Evolutionary conservation across 1,140 invertebrate species (phyloP).

Genomic region (Lamellibrachia luymesi): DNA sequence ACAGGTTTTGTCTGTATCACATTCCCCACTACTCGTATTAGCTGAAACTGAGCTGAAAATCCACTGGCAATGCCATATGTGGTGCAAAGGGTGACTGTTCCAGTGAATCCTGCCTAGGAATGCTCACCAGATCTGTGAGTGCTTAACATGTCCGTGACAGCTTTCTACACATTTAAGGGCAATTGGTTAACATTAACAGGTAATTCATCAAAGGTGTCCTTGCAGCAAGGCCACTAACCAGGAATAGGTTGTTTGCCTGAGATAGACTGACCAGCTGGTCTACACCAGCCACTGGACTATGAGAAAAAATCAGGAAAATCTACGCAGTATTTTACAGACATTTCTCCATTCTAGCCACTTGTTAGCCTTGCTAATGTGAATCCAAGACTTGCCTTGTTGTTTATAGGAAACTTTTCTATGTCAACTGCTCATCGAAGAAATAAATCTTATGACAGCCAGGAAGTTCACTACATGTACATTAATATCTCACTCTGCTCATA

Average conservation of each 20-base stretch:
- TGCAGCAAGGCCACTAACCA: background rate
- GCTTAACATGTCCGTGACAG: background rate
- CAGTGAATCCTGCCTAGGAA: background rate
- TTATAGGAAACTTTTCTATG: background rate
- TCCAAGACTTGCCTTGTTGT: background rate
- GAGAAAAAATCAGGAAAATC: background rate
- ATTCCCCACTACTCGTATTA: no score
- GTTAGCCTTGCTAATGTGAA: background rate
- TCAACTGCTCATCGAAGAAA: background rate
- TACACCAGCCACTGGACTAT: background rate
- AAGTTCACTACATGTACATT: background rate
- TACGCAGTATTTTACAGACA: background rate
- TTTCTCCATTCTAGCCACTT: background rate
- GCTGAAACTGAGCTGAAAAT: background rate
- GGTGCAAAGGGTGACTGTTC: background rate
- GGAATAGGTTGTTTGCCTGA: background rate
- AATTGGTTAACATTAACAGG: background rate
- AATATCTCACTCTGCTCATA: background rate
- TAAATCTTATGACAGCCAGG: background rate
- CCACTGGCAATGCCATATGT: background rate
- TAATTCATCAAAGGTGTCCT: background rate
- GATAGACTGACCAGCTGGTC: background rate
- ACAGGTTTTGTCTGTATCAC: no score
- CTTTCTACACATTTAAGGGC: background rate
- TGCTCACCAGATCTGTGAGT: background rate